Evolutionary conservation across 2,113 vertebrate species (phyloP).

Genomic region (Zosterops lateralis): DNA sequence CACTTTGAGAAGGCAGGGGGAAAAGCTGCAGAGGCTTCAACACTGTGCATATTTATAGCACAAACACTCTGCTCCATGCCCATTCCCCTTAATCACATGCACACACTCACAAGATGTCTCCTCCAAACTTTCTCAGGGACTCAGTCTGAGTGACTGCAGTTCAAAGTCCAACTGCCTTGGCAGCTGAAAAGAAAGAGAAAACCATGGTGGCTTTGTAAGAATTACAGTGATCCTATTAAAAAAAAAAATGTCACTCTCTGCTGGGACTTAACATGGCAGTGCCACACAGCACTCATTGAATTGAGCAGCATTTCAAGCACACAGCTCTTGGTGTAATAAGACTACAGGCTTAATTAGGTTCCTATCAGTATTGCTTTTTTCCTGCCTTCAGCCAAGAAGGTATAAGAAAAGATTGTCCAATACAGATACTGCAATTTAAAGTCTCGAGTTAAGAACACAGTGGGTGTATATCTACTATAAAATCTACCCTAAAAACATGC

Average conservation of each 20-base stretch:
- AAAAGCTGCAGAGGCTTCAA: not conserved
- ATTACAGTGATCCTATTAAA: slow-evolving; percentile 44
- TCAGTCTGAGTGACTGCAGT: not conserved
- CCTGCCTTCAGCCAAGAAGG: slow-evolving; percentile 33
- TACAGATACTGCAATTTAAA: slow-evolving; percentile 48
- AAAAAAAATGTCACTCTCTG: slow-evolving; percentile 6
- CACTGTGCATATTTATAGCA: slow-evolving; percentile 19
- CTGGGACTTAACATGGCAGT: slow-evolving; percentile 26
- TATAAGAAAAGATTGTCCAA: slow-evolving; percentile 51
- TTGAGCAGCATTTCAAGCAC: slow-evolving; percentile 25
- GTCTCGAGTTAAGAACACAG: slow-evolving; percentile 32
- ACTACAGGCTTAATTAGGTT: slow-evolving; percentile 47
- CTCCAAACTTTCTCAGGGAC: slow-evolving; percentile 27
- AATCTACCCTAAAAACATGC: slow-evolving; percentile 58
- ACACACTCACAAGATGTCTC: not conserved
- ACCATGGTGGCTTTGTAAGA: slow-evolving; percentile 19
- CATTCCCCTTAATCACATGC: slow-evolving; percentile 30
- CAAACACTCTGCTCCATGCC: slow-evolving; percentile 1
- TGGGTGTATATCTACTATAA: slow-evolving; percentile 39
- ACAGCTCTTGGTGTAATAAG: slow-evolving; percentile 26
- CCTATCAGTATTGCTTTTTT: slow-evolving; percentile 48
- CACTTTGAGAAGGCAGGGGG: not conserved
- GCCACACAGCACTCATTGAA: slow-evolving; percentile 24
- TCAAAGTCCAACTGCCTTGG: slow-evolving; percentile 52
- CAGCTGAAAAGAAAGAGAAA: slow-evolving; percentile 47